phyloP scores from a whole-genome alignment of 2,888 invertebrate species.

The Drosophila limbata region DNA sequence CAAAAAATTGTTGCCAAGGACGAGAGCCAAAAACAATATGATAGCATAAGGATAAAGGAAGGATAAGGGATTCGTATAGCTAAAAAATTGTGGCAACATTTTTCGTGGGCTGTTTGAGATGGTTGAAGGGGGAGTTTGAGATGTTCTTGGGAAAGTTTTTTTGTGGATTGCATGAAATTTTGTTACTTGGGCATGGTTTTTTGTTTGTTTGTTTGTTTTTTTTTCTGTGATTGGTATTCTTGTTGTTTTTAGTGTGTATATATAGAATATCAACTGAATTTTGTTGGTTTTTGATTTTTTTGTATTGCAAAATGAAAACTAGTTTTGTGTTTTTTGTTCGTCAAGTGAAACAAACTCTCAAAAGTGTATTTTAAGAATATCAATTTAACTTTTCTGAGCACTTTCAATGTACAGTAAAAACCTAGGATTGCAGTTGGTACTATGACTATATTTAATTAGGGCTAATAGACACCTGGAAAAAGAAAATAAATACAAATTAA shows the following conservation, averaged over 20 bases:
- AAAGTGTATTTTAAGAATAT: slow-evolving; percentile 10
- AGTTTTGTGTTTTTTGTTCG: slow-evolving; percentile 29
- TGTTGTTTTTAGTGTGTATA: slow-evolving; percentile 35
- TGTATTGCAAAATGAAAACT: slow-evolving; percentile 53
- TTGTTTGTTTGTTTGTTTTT: background rate
- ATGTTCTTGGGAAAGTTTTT: slow-evolving; percentile 25
- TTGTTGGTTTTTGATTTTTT: slow-evolving; percentile 29
- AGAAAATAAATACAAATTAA: slow-evolving; percentile 1
- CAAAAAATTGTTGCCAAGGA: slow-evolving; percentile 60
- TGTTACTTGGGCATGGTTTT: slow-evolving; percentile 21
- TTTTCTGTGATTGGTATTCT: slow-evolving; percentile 28
- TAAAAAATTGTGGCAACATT: slow-evolving; percentile 32
- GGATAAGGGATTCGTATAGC: slow-evolving; percentile 21
- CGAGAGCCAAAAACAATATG: slow-evolving; percentile 39
- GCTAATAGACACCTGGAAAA: slow-evolving; percentile 2
- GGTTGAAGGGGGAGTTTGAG: slow-evolving; percentile 10
- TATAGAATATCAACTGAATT: slow-evolving; percentile 38
- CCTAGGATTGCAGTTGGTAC: slow-evolving; percentile 25
- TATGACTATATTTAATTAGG: slow-evolving; percentile 9
- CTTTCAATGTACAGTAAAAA: background rate
- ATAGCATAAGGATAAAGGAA: slow-evolving; percentile 25
- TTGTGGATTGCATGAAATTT: slow-evolving; percentile 64
- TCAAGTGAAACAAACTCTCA: slow-evolving; percentile 19
- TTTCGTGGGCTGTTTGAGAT: slow-evolving; percentile 13
- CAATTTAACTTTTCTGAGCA: slow-evolving; percentile 14